Evolutionary conservation across 2,113 vertebrate genomes (phyloP).

Genomic region (Myotis brandtii): DNA sequence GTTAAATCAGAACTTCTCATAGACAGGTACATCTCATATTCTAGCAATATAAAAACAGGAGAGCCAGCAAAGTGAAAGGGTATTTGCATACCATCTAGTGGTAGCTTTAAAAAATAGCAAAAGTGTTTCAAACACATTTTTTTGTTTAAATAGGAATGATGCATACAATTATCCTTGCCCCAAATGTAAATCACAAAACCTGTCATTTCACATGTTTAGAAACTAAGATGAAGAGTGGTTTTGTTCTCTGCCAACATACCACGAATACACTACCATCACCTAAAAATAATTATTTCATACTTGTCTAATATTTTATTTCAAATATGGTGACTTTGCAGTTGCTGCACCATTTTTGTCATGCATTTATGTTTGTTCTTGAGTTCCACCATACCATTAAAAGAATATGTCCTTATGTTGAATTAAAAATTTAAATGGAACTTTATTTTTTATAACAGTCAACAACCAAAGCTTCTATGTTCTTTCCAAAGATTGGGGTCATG

Average conservation of each 20-base stretch:
- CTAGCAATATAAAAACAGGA: background rate
- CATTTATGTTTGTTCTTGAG: background rate
- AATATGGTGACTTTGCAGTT: background rate
- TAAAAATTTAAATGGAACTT: background rate
- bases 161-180: background rate
- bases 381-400: background rate
- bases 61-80: constrained; percentile 37
- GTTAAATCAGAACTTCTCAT: background rate
- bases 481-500: background rate
- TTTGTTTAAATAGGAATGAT: background rate
- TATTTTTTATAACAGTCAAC: background rate
- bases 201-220: background rate
- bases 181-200: background rate
- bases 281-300: background rate
- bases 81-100: constrained; percentile 87
- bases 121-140: background rate
- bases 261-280: background rate
- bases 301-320: background rate
- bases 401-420: background rate
- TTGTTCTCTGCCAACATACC: background rate
- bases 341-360: background rate
- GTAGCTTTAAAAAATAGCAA: constrained; percentile 35
- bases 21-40: background rate
- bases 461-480: background rate
- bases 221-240: background rate